phyloP scores from a whole-genome alignment of 2,113 vertebrate species.

The Vireo altiloquus region DNA sequence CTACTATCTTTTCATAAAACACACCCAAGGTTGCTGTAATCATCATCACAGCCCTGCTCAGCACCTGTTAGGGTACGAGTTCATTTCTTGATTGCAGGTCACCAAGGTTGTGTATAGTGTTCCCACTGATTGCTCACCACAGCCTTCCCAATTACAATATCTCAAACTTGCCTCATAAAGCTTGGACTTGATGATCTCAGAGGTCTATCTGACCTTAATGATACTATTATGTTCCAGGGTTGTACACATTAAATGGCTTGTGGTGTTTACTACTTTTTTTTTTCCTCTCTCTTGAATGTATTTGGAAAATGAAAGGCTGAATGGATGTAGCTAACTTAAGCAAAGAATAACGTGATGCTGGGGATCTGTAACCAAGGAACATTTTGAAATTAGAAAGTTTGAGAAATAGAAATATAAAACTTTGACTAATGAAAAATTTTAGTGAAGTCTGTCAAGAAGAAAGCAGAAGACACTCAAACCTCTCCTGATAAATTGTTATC shows the following conservation, averaged over 20 bases:
- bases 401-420: not conserved
- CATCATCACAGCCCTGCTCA: not conserved
- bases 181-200: not conserved
- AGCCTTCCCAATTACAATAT: not conserved
- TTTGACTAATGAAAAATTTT: not conserved
- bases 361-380: not conserved
- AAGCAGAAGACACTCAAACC: not conserved
- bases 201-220: not conserved
- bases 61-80: not conserved
- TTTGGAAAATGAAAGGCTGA: not conserved
- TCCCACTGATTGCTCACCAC: fast-evolving
- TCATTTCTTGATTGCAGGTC: not conserved
- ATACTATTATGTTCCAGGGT: not conserved
- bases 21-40: not conserved
- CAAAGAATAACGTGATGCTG: not conserved
- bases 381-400: not conserved
- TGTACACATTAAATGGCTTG: not conserved
- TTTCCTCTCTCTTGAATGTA: not conserved
- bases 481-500: not conserved
- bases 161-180: not conserved
- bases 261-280: not conserved
- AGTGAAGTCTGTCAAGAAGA: not conserved
- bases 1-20: not conserved
- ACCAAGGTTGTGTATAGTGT: not conserved
- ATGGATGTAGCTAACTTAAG: not conserved